Conservation (phyloP, 2,113 vertebrate species). For the Bos taurus region DNA sequence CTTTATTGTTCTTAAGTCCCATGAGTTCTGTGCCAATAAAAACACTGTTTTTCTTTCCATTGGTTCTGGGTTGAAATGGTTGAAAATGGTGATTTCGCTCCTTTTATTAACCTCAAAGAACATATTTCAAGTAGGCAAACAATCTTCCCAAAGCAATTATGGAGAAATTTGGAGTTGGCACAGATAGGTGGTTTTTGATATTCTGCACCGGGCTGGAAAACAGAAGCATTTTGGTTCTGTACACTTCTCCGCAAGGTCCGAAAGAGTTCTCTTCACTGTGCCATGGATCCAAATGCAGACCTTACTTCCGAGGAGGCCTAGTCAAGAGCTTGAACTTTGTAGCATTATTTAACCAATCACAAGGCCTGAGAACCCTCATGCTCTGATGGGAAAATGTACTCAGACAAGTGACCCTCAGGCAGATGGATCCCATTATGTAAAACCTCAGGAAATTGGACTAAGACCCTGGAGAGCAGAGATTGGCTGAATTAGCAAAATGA, state of each 20-base stretch:
- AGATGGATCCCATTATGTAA: not conserved
- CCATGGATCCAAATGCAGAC: not conserved
- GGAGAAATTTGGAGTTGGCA: slow-evolving; percentile 24
- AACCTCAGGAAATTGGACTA: slow-evolving; percentile 15
- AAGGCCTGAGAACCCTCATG: not conserved
- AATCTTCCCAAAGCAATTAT: slow-evolving; percentile 33
- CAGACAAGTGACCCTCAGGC: not conserved
- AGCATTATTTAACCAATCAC: slow-evolving; percentile 6
- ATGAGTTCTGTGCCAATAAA: slow-evolving; percentile 47
- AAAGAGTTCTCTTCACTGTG: not conserved
- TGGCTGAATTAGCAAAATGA: not conserved
- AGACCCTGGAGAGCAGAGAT: not conserved
- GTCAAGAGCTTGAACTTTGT: not conserved
- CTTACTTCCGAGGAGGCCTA: not conserved
- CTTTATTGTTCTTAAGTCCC: slow-evolving; percentile 44
- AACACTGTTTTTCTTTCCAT: slow-evolving; percentile 33
- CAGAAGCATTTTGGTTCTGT: slow-evolving; percentile 38
- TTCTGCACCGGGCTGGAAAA: not conserved
- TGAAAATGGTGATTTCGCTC: slow-evolving; percentile 36
- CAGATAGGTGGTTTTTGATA: not conserved
- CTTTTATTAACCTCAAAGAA: slow-evolving; percentile 53
- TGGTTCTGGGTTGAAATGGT: slow-evolving; percentile 25
- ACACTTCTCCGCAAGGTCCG: not conserved
- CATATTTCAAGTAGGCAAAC: slow-evolving; percentile 28
- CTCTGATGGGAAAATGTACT: not conserved